phyloP scores from a whole-genome alignment of 2,888 invertebrate genomes.

The Lasioglossum figueresi region DNA sequence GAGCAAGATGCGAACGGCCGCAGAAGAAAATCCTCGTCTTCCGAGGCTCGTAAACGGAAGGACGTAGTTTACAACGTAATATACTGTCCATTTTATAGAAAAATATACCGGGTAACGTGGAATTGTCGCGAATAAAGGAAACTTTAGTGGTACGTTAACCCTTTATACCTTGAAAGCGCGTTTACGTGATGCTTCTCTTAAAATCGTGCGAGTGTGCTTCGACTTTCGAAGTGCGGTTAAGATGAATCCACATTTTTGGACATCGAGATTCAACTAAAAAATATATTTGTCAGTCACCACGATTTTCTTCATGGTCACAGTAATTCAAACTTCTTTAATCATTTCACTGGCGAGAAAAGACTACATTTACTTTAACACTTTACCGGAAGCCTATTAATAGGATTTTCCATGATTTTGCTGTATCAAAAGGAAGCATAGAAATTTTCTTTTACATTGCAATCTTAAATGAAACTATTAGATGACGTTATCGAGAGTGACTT shows the following conservation, averaged over 20 bases:
- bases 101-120: background rate
- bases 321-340: too few species aligned
- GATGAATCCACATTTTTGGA: background rate
- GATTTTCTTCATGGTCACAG: too few species aligned
- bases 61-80: background rate
- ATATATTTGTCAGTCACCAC: too few species aligned
- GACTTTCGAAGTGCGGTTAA: background rate
- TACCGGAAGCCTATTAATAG: too few species aligned
- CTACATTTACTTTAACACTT: too few species aligned
- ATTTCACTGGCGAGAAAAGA: too few species aligned
- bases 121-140: background rate
- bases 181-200: background rate
- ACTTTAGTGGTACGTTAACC: background rate
- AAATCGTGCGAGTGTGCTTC: background rate
- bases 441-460: too few species aligned
- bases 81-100: background rate
- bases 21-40: background rate
- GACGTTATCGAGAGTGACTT: too few species aligned
- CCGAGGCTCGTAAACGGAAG: background rate
- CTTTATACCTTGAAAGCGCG: background rate
- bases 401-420: too few species aligned
- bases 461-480: too few species aligned
- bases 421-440: too few species aligned
- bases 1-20: slow-evolving; percentile 2
- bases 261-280: too few species aligned